Evolutionary conservation across 2,888 invertebrate species (phyloP).

Genomic region (Chouioia cunea): DNA sequence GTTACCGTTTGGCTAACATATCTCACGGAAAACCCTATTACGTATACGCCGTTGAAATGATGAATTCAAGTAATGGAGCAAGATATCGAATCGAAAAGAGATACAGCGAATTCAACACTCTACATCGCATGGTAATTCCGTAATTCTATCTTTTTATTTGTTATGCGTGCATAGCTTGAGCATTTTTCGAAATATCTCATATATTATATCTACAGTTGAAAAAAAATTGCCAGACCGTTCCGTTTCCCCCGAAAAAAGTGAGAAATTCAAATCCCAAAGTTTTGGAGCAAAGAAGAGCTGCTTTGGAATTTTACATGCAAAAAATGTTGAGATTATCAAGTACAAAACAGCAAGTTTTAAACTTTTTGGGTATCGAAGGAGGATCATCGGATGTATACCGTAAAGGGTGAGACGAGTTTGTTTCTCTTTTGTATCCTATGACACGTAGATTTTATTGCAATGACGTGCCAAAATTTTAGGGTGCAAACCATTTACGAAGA

Average conservation of each 20-base stretch:
- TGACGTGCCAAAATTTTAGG: constrained; percentile 51
- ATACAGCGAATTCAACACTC: constrained; percentile 73
- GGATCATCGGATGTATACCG: constrained; percentile 50
- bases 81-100: constrained; percentile 70
- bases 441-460: constrained; percentile 8
- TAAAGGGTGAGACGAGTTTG: constrained; percentile 53
- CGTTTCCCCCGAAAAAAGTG: constrained; percentile 74
- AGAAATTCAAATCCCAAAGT: constrained; percentile 72
- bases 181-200: constrained; percentile 4
- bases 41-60: constrained; percentile 69
- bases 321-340: constrained; percentile 68
- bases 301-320: constrained; percentile 72
- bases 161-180: background rate
- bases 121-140: constrained; percentile 71
- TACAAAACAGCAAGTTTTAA: constrained; percentile 68
- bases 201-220: constrained; percentile 69
- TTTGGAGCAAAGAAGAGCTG: constrained; percentile 71
- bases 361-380: constrained; percentile 68
- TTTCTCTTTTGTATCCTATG: background rate
- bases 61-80: constrained; percentile 61
- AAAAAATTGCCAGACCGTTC: constrained; percentile 70
- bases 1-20: constrained; percentile 67
- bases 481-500: constrained; percentile 50
- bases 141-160: constrained; percentile 3
- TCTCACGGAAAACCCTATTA: constrained; percentile 68